Evolutionary conservation across 2,888 invertebrate species (phyloP).

Genomic region (Antheraea yamamai): DNA sequence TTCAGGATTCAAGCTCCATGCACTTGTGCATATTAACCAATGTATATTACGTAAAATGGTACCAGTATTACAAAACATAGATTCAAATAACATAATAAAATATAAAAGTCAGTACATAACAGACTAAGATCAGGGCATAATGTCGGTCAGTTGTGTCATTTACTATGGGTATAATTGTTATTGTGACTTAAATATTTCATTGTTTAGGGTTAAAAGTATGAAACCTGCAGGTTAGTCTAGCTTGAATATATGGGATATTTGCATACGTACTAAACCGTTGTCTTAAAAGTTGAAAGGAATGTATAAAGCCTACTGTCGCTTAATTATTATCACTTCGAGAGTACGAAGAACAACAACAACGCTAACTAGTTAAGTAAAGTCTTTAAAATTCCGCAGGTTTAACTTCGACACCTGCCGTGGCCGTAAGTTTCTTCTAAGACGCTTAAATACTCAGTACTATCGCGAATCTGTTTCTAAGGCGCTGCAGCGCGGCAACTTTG

Average conservation of each 20-base stretch:
- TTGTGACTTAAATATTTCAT: not conserved
- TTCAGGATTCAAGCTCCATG: too few species aligned
- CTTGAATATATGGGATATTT: not conserved
- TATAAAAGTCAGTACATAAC: too few species aligned
- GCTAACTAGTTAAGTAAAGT: slow-evolving; percentile 2
- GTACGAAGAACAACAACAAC: not conserved
- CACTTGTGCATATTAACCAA: too few species aligned
- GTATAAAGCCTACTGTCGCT: not conserved
- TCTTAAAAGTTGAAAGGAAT: not conserved
- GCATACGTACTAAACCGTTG: not conserved
- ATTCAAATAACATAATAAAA: too few species aligned
- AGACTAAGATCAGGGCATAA: too few species aligned
- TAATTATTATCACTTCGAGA: not conserved
- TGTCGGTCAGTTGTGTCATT: too few species aligned
- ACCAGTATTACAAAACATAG: too few species aligned
- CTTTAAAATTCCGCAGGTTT: slow-evolving; percentile 4
- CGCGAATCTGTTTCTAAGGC: not conserved
- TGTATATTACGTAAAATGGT: too few species aligned
- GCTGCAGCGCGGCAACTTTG: slow-evolving; percentile 5
- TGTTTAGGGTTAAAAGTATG: not conserved
- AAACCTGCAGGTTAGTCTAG: not conserved
- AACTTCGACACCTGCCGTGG: slow-evolving; percentile 13
- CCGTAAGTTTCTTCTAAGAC: slow-evolving; percentile 15
- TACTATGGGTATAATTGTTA: too few species aligned
- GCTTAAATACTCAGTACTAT: slow-evolving; percentile 20